Base-by-base conservation (phyloP, 1,140 invertebrate species). In the Hylyphantes graminicola region DNA sequence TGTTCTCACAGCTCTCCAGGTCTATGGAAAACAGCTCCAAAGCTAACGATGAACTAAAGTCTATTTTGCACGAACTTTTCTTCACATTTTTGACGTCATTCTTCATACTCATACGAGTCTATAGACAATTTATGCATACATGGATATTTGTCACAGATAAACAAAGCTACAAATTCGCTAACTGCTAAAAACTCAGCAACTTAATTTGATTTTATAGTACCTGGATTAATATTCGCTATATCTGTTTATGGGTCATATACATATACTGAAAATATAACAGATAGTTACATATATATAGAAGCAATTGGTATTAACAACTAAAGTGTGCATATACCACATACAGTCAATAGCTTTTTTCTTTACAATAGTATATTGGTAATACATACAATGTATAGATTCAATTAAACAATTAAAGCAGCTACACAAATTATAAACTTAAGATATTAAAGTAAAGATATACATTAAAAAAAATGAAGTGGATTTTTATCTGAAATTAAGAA, bases 41-140 rank as follows among this genome's bases (percentile, higher is more conserved):
- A 83, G 67, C 70, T 75, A 83, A 67, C 35, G 65, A 80, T 35
- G 63, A 75, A 65, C 72, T 65, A 74, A 74, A 65, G 70, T 75
- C 70, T 65, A 75, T 75, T 61, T 63, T 82, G 80, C 72, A 75
- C 55, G 17, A 82, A 63, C 57, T 75, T 17, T 70, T 63, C 48
- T 21, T 55, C 55, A 81, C 48, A 81, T 13, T 63, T 81, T 72
- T 73, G 48, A 70, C 57, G 63, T 67, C 65, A 81, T 54, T 81
- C 79, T 59, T 81, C 48, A 72, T 59, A 73, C 55, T 81, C 48
- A 72, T 59, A 73, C 55, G 73, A 19, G 54, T 59, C 79, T 81
- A 81, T 63, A 73, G 79, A 81, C 79, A 81, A 81, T 73, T 35
- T 81, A 81, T 81, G 57, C 79, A 81, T 48, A 68, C 63, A 81